Conservation (phyloP, 1,140 invertebrate genomes). For the Drosophila pectinifera region DNA sequence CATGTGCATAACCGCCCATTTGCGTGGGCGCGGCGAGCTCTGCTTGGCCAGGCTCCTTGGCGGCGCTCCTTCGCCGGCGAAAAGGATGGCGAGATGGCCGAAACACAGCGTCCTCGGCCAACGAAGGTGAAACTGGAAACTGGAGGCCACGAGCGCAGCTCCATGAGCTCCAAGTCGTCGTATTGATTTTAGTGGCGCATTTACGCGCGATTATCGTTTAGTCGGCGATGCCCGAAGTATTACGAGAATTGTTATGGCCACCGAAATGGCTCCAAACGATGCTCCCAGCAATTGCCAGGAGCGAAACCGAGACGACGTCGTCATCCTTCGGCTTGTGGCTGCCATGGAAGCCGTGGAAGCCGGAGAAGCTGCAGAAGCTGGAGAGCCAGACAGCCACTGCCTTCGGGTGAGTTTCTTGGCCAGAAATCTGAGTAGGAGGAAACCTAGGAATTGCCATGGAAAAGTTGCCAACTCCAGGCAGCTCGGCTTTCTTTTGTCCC, state of each 20-base stretch:
- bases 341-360: conserved; percentile 8
- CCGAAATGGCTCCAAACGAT: conserved; percentile 75
- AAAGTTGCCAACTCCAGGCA: background rate
- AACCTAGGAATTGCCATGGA: background rate
- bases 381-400: conserved; percentile 6
- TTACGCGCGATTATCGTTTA: conserved; percentile 83
- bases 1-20: conserved; percentile 77
- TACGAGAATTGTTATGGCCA: conserved; percentile 81
- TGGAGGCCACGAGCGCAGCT: conserved; percentile 36
- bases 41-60: conserved; percentile 30
- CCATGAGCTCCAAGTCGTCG: conserved; percentile 60
- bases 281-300: conserved; percentile 61
- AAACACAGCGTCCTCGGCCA: conserved; percentile 11
- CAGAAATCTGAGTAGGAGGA: conserved; percentile 17
- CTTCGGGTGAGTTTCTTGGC: conserved; percentile 12
- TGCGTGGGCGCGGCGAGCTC: conserved; percentile 27
- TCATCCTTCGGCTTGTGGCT: conserved; percentile 43
- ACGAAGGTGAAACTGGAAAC: conserved; percentile 76
- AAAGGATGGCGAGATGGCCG: conserved; percentile 61
- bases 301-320: conserved; percentile 18
- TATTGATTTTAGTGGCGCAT: conserved; percentile 83
- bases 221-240: conserved; percentile 82
- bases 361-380: background rate
- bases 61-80: conserved; percentile 24
- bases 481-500: conserved; percentile 14